phyloP scores from a whole-genome alignment of 2,113 vertebrate species.

The Butastur rufipennis region DNA sequence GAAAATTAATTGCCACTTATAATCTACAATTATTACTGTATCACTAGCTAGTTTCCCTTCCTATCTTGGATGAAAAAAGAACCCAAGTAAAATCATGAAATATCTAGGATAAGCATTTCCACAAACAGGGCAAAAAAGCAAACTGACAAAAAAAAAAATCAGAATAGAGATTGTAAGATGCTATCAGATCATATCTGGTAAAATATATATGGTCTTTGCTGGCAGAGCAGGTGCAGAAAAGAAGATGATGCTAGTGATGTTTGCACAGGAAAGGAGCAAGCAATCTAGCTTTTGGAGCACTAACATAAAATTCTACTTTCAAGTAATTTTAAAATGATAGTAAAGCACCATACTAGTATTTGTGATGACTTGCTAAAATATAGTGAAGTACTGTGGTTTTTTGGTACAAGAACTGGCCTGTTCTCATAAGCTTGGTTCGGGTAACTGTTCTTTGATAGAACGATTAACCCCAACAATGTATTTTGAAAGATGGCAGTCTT shows the following conservation, averaged over 20 bases:
- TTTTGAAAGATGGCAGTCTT: not conserved
- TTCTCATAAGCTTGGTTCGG: not conserved
- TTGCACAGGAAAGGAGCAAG: not conserved
- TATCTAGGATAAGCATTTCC: not conserved
- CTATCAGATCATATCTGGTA: not conserved
- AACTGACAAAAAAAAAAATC: not conserved
- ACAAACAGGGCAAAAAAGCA: not conserved
- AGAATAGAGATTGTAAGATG: not conserved
- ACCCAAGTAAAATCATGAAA: not conserved
- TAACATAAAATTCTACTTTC: not conserved
- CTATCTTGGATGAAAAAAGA: not conserved
- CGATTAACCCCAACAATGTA: not conserved
- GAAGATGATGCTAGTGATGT: not conserved
- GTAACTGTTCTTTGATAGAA: not conserved
- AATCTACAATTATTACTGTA: conserved; percentile 17
- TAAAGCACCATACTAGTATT: not conserved
- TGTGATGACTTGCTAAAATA: not conserved
- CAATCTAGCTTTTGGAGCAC: not conserved
- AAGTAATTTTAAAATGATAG: not conserved
- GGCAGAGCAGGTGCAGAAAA: not conserved
- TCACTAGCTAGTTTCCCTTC: not conserved
- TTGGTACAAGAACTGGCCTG: not conserved
- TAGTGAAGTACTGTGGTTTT: not conserved
- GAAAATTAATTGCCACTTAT: conserved; percentile 43
- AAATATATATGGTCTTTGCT: not conserved